Conservation (phyloP, 2,888 invertebrate species). For the Plebejus anna region DNA sequence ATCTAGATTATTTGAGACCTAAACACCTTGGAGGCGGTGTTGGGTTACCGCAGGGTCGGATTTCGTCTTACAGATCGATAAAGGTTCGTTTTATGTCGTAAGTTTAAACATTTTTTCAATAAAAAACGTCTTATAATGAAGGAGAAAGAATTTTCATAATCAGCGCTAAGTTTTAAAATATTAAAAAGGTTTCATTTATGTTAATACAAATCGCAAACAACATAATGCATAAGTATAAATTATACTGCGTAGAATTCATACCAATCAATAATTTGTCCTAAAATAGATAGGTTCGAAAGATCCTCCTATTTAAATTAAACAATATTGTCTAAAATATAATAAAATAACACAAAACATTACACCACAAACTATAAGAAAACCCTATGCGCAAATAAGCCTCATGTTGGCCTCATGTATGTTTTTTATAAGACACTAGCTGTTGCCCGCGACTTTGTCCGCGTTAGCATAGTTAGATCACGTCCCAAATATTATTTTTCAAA, state of each 20-base stretch:
- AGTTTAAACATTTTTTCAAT: background rate
- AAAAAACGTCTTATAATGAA: background rate
- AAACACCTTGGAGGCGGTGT: slow-evolving; percentile 39
- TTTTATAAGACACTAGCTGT: background rate
- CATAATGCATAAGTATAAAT: too few relatives aligned
- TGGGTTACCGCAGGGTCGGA: slow-evolving; percentile 36
- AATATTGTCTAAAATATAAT: too few relatives aligned
- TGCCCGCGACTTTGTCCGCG: background rate
- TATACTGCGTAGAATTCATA: too few relatives aligned
- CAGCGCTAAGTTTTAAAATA: background rate
- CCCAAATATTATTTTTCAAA: too few relatives aligned
- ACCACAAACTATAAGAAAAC: background rate
- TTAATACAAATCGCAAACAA: too few relatives aligned
- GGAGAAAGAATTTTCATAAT: background rate
- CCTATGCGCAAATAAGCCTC: background rate
- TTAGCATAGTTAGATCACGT: too few relatives aligned
- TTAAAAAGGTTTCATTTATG: background rate
- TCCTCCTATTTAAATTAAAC: too few relatives aligned
- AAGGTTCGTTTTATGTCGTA: slow-evolving; percentile 24
- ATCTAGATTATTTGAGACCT: slow-evolving; percentile 40
- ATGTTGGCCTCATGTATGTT: background rate
- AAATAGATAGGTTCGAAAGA: too few relatives aligned
- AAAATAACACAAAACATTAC: background rate
- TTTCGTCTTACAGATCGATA: slow-evolving; percentile 40
- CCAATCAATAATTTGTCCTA: too few relatives aligned